A percentile compares a stretch with the other conserved stretches of the same genome.
These are phyloP conservation scores for Numenius phaeopus DNA, from an alignment of 2,797 vertebrate species.

Conservation along the genomic window DNA sequence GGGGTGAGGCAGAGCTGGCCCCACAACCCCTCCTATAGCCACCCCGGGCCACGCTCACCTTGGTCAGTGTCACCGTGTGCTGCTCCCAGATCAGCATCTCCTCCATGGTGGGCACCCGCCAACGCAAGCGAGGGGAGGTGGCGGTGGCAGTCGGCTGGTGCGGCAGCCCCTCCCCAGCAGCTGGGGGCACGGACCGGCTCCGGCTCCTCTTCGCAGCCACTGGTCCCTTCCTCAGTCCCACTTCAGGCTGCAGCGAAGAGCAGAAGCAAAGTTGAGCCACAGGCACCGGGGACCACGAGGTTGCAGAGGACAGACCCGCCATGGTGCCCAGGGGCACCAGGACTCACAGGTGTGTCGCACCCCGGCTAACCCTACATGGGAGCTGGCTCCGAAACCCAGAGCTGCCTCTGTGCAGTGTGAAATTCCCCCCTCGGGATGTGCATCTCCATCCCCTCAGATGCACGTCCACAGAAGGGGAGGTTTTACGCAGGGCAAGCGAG, in stretches of 20 bases:
- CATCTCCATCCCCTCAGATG: accelerated
- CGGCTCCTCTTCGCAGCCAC: neutral
- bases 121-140: neutral
- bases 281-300: accelerated
- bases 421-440: neutral
- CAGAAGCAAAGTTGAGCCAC: neutral
- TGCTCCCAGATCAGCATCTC: slow-evolving; percentile 97
- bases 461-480: accelerated
- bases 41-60: slow-evolving; percentile 77
- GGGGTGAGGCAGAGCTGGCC: neutral
- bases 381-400: neutral
- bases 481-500: accelerated
- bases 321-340: accelerated
- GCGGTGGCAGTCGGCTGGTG: accelerated
- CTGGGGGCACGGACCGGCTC: accelerated
- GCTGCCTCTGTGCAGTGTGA: neutral
- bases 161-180: accelerated
- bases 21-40: accelerated
- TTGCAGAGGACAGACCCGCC: neutral
- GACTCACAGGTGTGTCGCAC: neutral
- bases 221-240: neutral
- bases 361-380: accelerated
- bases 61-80: slow-evolving; percentile 89
- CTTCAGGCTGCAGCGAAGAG: neutral
- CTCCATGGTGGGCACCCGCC: slow-evolving; percentile 89